phyloP scores from a whole-genome alignment of 64 coral and sea anemone species.

The Acropora tenuis region DNA sequence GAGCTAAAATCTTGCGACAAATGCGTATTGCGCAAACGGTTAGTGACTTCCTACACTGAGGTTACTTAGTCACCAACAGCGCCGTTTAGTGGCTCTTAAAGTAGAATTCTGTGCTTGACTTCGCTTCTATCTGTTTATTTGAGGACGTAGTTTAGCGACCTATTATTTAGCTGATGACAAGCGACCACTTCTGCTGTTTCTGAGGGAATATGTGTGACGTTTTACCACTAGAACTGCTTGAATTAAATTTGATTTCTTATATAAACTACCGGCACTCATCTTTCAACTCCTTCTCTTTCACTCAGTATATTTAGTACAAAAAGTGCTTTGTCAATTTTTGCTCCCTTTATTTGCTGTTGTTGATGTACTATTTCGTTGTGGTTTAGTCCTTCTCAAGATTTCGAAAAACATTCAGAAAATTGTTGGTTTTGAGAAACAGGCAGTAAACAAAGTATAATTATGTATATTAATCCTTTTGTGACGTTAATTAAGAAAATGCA shows the following conservation, averaged over 20 bases:
- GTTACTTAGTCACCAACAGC: no score
- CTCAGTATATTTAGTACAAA: background rate
- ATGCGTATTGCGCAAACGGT: no score
- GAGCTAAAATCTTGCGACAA: no score
- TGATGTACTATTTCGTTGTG: background rate
- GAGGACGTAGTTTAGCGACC: background rate
- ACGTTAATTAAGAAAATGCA: background rate
- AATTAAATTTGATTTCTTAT: background rate
- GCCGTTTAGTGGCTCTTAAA: background rate
- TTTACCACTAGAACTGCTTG: background rate
- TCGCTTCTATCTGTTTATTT: background rate
- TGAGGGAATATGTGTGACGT: background rate
- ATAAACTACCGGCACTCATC: no score
- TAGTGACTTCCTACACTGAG: no score
- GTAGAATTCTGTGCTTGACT: background rate
- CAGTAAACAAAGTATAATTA: background rate
- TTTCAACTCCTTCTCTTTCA: no score
- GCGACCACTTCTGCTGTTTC: background rate
- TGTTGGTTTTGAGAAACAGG: background rate
- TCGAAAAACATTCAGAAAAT: background rate
- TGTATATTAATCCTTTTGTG: constrained; percentile 13
- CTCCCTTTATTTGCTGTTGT: background rate
- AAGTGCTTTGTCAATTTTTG: background rate
- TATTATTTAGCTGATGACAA: background rate
- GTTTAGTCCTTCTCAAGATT: background rate